Conservation (phyloP, 2,888 invertebrate genomes). For the Drosophila cracens region DNA sequence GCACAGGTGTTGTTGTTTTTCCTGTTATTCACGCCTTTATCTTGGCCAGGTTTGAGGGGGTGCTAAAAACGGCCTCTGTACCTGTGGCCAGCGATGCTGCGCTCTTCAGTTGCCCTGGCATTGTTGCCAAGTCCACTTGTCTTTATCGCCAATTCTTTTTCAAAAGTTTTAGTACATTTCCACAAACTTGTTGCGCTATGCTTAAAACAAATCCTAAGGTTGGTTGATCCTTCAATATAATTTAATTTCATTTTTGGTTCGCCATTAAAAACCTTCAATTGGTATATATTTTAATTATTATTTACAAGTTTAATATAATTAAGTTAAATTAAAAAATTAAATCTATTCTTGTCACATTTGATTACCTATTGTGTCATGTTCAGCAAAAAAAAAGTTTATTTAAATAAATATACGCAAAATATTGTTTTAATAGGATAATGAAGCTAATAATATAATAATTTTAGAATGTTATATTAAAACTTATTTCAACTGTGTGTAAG, state of each 20-base stretch:
- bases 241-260: not conserved
- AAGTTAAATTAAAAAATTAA: too few relatives aligned
- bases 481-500: not conserved
- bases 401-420: too few relatives aligned
- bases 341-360: not conserved
- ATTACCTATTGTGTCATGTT: not conserved
- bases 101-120: constrained; percentile 56
- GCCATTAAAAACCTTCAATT: not conserved
- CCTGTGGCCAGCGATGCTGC: constrained; percentile 37
- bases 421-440: not conserved
- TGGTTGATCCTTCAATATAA: constrained; percentile 15
- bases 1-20: constrained; percentile 35
- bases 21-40: constrained; percentile 54
- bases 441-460: not conserved
- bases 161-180: constrained; percentile 14
- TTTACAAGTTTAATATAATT: not conserved
- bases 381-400: not conserved
- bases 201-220: constrained; percentile 43
- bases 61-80: constrained; percentile 9
- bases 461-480: not conserved
- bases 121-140: constrained; percentile 69
- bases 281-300: not conserved
- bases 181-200: constrained; percentile 15
- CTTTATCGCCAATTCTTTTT: constrained; percentile 37
- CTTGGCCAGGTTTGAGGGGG: constrained; percentile 38